Conservation (phyloP, 2,113 vertebrate genomes). For the Columbina picui region DNA sequence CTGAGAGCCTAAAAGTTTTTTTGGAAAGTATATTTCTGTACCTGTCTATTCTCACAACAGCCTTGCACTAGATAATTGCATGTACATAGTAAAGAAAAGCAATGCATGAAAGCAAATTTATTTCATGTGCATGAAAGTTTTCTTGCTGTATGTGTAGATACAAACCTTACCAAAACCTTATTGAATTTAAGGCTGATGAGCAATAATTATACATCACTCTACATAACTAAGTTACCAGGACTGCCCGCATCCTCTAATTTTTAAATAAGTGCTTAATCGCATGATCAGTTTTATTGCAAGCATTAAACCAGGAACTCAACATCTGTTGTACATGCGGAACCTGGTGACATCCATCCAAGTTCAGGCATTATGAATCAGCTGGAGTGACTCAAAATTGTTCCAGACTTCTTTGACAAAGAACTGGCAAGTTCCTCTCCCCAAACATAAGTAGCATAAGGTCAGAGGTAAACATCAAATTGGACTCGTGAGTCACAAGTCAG, state of each 20-base stretch:
- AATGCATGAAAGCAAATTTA: background rate
- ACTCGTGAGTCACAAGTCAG: background rate
- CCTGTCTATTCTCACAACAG: background rate
- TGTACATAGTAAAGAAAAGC: background rate
- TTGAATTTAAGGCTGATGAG: background rate
- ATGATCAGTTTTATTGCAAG: background rate
- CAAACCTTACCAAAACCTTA: background rate
- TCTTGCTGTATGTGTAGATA: accelerated
- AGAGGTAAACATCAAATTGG: background rate
- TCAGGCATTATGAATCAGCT: conserved; percentile 22
- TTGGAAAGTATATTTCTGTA: background rate
- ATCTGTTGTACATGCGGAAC: background rate
- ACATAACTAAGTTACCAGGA: background rate
- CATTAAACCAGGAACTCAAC: background rate
- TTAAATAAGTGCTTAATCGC: conserved; percentile 6
- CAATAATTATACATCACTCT: background rate
- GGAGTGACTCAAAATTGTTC: background rate
- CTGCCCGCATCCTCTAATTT: background rate
- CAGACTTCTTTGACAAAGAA: background rate
- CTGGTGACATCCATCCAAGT: background rate
- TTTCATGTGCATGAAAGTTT: accelerated
- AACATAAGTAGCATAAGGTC: background rate
- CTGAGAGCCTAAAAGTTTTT: background rate
- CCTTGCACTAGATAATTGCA: background rate
- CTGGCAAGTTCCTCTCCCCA: background rate